phyloP scores from a whole-genome alignment of 2,888 invertebrate genomes.

The Pinctada fucata region DNA sequence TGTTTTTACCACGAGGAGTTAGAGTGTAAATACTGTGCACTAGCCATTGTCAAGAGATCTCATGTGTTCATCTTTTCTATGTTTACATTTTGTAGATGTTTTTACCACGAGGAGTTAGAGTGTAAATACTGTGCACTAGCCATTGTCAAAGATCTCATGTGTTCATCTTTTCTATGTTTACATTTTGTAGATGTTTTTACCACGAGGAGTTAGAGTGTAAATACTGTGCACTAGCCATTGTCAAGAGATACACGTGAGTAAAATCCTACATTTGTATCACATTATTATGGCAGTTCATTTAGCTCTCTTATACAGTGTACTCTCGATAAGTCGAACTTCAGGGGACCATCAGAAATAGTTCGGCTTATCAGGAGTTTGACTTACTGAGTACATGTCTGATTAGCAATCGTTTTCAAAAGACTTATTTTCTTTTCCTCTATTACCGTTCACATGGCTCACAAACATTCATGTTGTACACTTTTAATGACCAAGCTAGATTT shows the following conservation, averaged over 20 bases:
- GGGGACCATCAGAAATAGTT: too few species aligned
- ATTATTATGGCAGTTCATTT: not conserved
- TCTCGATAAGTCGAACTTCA: too few species aligned
- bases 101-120: constrained; percentile 65
- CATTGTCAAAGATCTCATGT: constrained; percentile 45
- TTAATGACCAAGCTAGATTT: too few species aligned
- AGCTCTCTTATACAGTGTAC: too few species aligned
- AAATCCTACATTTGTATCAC: not conserved
- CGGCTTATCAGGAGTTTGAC: too few species aligned
- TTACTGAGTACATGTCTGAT: too few species aligned
- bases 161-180: too few species aligned
- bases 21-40: constrained; percentile 62
- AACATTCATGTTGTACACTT: too few species aligned
- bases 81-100: constrained; percentile 50
- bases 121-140: constrained; percentile 63
- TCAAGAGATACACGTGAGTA: constrained; percentile 65
- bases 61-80: too few species aligned
- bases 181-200: constrained; percentile 56
- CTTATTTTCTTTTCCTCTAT: too few species aligned
- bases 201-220: constrained; percentile 66
- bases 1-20: constrained; percentile 65
- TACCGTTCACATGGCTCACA: too few species aligned
- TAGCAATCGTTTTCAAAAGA: too few species aligned
- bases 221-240: constrained; percentile 61
- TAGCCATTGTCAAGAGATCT: constrained; percentile 62